phyloP scores from a whole-genome alignment of 2,113 vertebrate species.

The Engystomops pustulosus region DNA sequence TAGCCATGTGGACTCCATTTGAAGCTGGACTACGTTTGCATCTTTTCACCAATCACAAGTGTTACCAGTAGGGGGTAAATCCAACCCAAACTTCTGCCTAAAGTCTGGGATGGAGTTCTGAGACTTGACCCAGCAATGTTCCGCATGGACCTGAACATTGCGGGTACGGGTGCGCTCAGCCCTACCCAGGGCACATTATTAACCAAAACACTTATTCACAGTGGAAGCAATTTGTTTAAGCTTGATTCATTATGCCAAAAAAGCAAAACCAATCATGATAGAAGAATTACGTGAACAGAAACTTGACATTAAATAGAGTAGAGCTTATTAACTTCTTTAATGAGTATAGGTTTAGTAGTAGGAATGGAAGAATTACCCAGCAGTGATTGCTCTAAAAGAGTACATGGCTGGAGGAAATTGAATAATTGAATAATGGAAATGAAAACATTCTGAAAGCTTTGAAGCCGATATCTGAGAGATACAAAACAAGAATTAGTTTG shows the following conservation, averaged over 20 bases:
- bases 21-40: too few relatives aligned
- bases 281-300: background rate
- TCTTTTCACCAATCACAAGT: too few relatives aligned
- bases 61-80: too few relatives aligned
- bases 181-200: too few relatives aligned
- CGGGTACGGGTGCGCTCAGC: too few relatives aligned
- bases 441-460: constrained; percentile 39
- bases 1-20: too few relatives aligned
- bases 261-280: background rate
- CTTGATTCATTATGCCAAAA: background rate
- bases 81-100: too few relatives aligned
- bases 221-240: background rate
- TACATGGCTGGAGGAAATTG: constrained; percentile 19
- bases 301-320: constrained; percentile 22
- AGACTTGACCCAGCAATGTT: too few relatives aligned
- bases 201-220: too few relatives aligned
- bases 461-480: constrained; percentile 35
- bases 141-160: too few relatives aligned
- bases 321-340: constrained; percentile 28
- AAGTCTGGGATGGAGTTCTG: too few relatives aligned
- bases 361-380: background rate
- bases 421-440: constrained; percentile 32
- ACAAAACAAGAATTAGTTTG: background rate
- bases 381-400: constrained; percentile 36
- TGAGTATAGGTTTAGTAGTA: constrained; percentile 1